A percentile compares a stretch with the other conserved stretches of the same genome.
These are phyloP conservation scores for Oligia latruncula DNA, from an alignment of 2,888 invertebrate species.

Conservation along the genomic window DNA sequence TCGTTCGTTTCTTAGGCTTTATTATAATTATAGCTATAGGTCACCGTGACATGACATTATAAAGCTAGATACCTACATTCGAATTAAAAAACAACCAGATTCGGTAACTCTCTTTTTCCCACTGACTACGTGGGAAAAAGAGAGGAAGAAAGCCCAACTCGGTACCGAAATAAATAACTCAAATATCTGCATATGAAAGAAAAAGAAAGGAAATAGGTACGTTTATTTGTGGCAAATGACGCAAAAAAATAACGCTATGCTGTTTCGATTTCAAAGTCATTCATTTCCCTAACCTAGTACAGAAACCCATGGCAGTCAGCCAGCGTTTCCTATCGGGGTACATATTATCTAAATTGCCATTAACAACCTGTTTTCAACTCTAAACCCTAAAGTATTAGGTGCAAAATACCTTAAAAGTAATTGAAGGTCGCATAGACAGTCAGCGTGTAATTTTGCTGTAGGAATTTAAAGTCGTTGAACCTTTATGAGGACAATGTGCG, in stretches of 20 bases:
- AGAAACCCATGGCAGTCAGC: constrained; percentile 71
- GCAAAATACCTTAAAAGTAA: constrained; percentile 43
- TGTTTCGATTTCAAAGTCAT: constrained; percentile 23
- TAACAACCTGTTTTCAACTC: constrained; percentile 61
- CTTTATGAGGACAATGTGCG: constrained; percentile 58
- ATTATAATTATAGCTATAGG: neutral
- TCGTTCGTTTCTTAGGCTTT: neutral
- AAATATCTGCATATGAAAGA: too few species aligned
- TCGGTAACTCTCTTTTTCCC: too few species aligned
- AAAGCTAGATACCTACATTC: too few species aligned
- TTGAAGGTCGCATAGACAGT: constrained; percentile 66
- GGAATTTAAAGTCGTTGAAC: constrained; percentile 67
- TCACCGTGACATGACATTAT: neutral
- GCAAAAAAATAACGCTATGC: neutral
- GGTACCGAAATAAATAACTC: too few species aligned
- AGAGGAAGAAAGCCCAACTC: too few species aligned
- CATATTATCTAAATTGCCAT: constrained; percentile 15
- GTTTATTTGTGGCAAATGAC: too few species aligned
- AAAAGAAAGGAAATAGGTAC: too few species aligned
- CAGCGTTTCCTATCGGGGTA: constrained; percentile 70
- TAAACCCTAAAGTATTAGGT: constrained; percentile 51
- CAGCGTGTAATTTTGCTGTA: constrained; percentile 70
- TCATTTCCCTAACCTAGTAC: constrained; percentile 32
- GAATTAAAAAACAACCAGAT: neutral
- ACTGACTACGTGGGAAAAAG: too few species aligned